These are phyloP conservation scores for Elanus axillaris DNA, from an alignment of 2,113 vertebrate genomes.

Conservation along the genomic window DNA sequence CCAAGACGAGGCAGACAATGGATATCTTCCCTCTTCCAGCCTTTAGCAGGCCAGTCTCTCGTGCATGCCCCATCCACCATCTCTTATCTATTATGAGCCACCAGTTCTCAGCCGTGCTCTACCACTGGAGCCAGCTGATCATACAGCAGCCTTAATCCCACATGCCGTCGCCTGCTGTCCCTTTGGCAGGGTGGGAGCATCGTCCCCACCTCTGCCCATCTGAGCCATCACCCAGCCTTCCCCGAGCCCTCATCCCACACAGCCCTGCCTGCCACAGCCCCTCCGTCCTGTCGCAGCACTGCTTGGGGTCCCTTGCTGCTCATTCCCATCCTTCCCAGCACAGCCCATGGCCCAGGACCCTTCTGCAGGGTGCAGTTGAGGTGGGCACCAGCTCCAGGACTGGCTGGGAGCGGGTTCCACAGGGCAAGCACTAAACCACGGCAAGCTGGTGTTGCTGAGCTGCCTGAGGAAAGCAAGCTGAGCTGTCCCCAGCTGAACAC, in stretches of 20 bases:
- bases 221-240: background rate
- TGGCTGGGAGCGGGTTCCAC: background rate
- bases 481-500: background rate
- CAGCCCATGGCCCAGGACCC: background rate
- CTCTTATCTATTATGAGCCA: background rate
- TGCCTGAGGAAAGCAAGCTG: background rate
- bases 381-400: background rate
- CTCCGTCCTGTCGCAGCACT: background rate
- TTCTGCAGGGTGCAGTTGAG: background rate
- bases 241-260: background rate
- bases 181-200: background rate
- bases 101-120: background rate
- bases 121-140: background rate
- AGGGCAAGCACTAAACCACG: background rate
- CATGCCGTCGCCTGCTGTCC: accelerated
- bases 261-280: background rate
- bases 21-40: background rate
- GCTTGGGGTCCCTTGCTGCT: background rate
- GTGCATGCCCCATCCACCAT: background rate
- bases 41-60: background rate
- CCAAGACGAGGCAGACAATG: accelerated
- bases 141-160: background rate
- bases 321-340: background rate
- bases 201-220: background rate
- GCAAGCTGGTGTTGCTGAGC: background rate